Evolutionary conservation across 2,888 invertebrate genomes (phyloP), one percentile per base, ranked within the genome.

Genomic region (Agriopis marginaria): DNA sequence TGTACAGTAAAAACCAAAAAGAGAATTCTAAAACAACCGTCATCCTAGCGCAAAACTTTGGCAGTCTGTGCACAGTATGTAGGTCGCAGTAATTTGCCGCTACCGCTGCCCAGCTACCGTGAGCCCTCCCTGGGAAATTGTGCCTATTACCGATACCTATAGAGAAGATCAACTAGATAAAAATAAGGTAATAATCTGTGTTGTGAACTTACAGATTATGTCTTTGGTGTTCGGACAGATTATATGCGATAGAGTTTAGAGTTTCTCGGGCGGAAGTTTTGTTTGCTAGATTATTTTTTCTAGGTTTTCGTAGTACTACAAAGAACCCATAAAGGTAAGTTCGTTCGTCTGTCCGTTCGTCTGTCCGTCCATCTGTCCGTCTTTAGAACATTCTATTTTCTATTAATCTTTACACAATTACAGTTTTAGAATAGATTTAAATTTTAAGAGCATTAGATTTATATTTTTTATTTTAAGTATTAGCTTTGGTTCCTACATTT

Each of bases 11-110:
- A 32, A 32, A 32, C 32, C 4, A 42, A 42, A 42, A 42, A 9
- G 42, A 42, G 42, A 47, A n/a, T 12, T 5, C 32, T 32, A 3
- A 32, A 32, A 32, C 32, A 32, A 32, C 32, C 32, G 11, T 47
- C 5, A 11, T 32, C 54, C n/a, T 7, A 39, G 32, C 8, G 40
- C 11, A 63, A 68, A 54, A 55, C 56, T 69, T 69, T 65, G 61
- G 9, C 14, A 65, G 7, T 32, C 61, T 32, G 23, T 56, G 50
- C 7, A 51, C 11, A 12, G 62, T 66, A 70, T 82, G 75, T 85
- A 83, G 85, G 85, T 85, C 85, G 78, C 70, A 79, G 79, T 83
- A 80, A 83, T 83, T 83, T 77, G 71, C 75, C 70, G 66, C 59
- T 67, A 66, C 10, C 50, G 14, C 61, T 50, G 49, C 73, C 67